A percentile compares a stretch with the other conserved stretches of the same genome.
These are phyloP conservation scores for Harpalus rubripes DNA, from an alignment of 2,888 invertebrate genomes.

Conservation along the genomic window DNA sequence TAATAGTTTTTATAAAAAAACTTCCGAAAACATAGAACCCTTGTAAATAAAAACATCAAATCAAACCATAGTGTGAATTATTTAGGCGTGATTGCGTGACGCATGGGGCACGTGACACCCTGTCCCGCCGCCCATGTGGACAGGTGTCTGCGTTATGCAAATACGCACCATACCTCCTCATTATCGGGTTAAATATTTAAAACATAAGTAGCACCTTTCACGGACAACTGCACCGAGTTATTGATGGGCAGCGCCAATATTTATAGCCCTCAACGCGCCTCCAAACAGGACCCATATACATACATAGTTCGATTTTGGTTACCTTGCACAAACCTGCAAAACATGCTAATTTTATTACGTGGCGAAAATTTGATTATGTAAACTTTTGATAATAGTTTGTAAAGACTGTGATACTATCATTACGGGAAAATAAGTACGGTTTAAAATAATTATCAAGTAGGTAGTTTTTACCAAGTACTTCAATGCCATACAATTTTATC, in stretches of 20 bases:
- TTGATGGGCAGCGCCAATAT: slow-evolving; percentile 72
- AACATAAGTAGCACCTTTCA: slow-evolving; percentile 78
- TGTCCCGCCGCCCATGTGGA: slow-evolving; percentile 68
- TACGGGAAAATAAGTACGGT: not conserved
- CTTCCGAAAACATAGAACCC: not conserved
- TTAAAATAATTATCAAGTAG: not conserved
- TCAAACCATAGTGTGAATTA: not conserved
- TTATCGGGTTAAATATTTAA: slow-evolving; percentile 78
- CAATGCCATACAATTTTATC: too few species aligned
- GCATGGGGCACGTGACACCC: slow-evolving; percentile 18
- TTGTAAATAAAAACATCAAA: slow-evolving; percentile 1
- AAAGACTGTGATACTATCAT: not conserved
- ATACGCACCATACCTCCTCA: slow-evolving; percentile 74
- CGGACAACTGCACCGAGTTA: slow-evolving; percentile 71
- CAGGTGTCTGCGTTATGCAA: slow-evolving; percentile 77
- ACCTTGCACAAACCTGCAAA: not conserved
- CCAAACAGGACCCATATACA: not conserved
- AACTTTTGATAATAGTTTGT: not conserved
- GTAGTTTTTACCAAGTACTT: too few species aligned
- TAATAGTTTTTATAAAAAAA: too few species aligned
- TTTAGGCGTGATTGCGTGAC: slow-evolving; percentile 45
- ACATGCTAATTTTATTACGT: not conserved
- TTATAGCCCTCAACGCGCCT: slow-evolving; percentile 56
- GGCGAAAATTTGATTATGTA: not conserved
- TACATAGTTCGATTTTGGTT: too few species aligned